Base-by-base conservation (phyloP, 2,797 vertebrate genomes). In the Morelia viridis region DNA sequence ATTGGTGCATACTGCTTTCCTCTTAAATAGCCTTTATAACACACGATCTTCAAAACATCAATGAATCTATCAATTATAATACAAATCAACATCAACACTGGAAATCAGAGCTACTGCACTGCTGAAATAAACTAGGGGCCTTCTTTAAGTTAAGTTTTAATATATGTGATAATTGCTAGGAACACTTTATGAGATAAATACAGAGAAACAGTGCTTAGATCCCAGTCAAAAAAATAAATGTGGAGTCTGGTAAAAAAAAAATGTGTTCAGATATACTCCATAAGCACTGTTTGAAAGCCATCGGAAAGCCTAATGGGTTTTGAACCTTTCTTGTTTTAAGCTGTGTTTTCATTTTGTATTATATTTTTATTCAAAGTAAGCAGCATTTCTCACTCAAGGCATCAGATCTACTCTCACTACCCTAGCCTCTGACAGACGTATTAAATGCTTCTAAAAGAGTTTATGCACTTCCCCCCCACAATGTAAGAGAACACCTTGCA, bases 301-400 rank as follows among this genome's bases (percentile, higher is more conserved):
- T 12, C 5, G 4, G 61, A 85, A 4, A 89, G 15, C 71, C 35
- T 57, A 85, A 28, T 87, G 15, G 5, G 41, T n/a, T 35, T 46
- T n/a, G 31, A 58, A 60, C 7, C 17, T 80, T 88, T 53, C 31
- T 7, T 1, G 10, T 0, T 57, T 41, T 26, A 89, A 31, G 9
- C 1, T 89, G 11, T 46, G 15, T 17, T 85, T 68, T 85, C 68
- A 15, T 35, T 89, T 84, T 89, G 3, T 28, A 22, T 41, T 41
- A 41, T 28, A 46, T 76, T 76, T 22, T 56, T n/a, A 58, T 87
- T 89, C 26, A 64, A 56, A 46, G 85, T 93, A 6, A 93, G 64
- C 24, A 11, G 88, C 84, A 90, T 71, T 92, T 94, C 35, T 87
- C n/a, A 93, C 84, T 89, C 88, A 89, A 24, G 71, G 85, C 91